Evolutionary conservation across 2,888 invertebrate genomes (phyloP).

Genomic region (Amaurobius ferox): DNA sequence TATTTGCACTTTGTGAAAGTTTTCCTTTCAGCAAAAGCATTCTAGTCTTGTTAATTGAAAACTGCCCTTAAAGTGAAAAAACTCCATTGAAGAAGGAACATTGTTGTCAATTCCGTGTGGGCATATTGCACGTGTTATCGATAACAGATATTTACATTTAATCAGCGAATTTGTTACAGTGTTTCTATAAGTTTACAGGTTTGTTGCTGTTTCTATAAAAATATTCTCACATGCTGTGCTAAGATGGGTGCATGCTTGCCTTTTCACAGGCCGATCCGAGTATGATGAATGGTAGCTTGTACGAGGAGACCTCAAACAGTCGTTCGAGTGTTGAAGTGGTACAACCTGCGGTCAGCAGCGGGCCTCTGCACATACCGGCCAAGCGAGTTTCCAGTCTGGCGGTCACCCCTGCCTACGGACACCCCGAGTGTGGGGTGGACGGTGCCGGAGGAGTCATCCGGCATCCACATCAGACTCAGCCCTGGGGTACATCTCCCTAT

Average conservation of each 20-base stretch:
- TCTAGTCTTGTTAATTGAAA: too few relatives aligned
- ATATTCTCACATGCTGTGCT: background rate
- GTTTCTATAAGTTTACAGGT: too few relatives aligned
- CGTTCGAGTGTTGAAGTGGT: slow-evolving; percentile 71
- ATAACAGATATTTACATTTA: too few relatives aligned
- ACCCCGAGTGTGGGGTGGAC: slow-evolving; percentile 66
- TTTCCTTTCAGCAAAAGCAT: too few relatives aligned
- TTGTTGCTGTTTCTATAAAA: too few relatives aligned
- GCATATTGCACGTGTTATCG: too few relatives aligned
- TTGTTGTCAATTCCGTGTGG: too few relatives aligned
- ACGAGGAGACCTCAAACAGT: slow-evolving; percentile 71
- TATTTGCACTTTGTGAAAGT: too few relatives aligned
- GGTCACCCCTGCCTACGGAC: slow-evolving; percentile 61
- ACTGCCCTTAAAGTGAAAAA: too few relatives aligned
- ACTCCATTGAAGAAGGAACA: too few relatives aligned
- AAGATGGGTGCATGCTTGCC: slow-evolving; percentile 20
- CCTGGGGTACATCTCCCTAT: slow-evolving; percentile 39
- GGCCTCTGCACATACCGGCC: slow-evolving; percentile 69
- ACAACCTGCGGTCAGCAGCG: slow-evolving; percentile 33
- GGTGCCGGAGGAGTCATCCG: slow-evolving; percentile 56
- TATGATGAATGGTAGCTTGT: slow-evolving; percentile 72
- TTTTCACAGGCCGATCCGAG: slow-evolving; percentile 54
- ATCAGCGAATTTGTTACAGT: too few relatives aligned
- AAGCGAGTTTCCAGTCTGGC: slow-evolving; percentile 67
- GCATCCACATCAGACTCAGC: slow-evolving; percentile 52